Evolutionary conservation across 2,113 vertebrate species (phyloP).

Genomic region (Bungarus multicinctus): DNA sequence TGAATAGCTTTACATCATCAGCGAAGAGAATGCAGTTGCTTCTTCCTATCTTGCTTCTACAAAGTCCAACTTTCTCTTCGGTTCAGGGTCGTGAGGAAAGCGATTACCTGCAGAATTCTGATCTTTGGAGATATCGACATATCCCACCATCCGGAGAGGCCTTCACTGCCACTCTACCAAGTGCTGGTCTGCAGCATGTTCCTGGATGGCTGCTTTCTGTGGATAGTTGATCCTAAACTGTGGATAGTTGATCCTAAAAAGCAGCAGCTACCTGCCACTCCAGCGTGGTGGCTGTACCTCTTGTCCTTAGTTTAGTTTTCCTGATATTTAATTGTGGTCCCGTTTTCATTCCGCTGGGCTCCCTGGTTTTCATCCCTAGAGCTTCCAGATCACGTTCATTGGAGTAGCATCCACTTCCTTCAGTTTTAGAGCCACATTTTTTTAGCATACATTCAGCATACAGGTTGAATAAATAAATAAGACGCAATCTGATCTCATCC

Average conservation of each 20-base stretch:
- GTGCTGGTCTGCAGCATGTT: not conserved
- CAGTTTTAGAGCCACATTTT: not conserved
- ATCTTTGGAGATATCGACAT: not conserved
- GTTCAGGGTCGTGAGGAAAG: not conserved
- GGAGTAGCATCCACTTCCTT: not conserved
- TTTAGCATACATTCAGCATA: not conserved
- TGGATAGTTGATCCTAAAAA: not conserved
- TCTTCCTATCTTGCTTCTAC: not conserved
- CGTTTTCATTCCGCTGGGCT: not conserved
- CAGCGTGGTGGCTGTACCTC: not conserved
- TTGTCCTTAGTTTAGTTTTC: not conserved
- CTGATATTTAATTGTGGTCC: not conserved
- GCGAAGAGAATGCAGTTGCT: too few species aligned
- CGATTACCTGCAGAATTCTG: not conserved
- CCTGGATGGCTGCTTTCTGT: not conserved
- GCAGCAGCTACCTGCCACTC: not conserved
- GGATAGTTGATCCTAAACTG: not conserved
- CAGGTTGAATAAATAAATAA: not conserved
- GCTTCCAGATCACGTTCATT: not conserved
- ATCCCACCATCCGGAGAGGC: not conserved
- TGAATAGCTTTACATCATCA: too few species aligned
- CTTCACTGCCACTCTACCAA: not conserved
- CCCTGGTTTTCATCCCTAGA: not conserved
- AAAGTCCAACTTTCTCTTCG: not conserved
- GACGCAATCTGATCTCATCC: not conserved